Conservation (phyloP, 1,140 invertebrate species). For the Drosophila jambulina region DNA sequence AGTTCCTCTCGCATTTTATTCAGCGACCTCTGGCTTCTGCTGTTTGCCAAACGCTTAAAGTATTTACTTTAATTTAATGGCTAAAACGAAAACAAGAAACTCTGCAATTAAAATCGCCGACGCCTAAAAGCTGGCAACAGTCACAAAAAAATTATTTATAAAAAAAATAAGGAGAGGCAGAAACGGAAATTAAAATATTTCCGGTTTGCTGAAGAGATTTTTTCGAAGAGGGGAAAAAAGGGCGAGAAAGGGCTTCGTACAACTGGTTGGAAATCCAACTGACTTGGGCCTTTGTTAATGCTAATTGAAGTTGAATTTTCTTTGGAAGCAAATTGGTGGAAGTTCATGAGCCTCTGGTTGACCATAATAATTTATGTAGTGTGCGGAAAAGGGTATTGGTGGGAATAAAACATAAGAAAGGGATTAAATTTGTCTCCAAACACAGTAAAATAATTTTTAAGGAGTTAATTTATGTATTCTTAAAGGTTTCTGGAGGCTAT, state of each 20-base stretch:
- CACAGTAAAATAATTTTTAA: neutral
- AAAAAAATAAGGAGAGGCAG: constrained; percentile 37
- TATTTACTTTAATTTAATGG: constrained; percentile 78
- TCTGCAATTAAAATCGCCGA: constrained; percentile 65
- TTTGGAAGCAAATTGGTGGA: constrained; percentile 31
- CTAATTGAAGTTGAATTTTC: constrained; percentile 54
- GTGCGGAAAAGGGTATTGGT: constrained; percentile 1
- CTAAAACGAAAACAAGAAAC: constrained; percentile 47
- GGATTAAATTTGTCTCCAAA: neutral
- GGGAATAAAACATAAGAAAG: no score
- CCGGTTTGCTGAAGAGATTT: constrained; percentile 65
- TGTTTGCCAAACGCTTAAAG: constrained; percentile 72
- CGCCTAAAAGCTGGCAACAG: constrained; percentile 62
- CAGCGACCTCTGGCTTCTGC: constrained; percentile 43
- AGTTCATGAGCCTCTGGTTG: constrained; percentile 14
- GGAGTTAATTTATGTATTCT: neutral
- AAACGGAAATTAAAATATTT: constrained; percentile 81
- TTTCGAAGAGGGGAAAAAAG: neutral
- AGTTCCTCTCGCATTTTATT: constrained; percentile 48
- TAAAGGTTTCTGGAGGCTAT: neutral
- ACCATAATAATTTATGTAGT: constrained; percentile 44
- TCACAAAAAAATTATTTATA: neutral
- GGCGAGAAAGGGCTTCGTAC: neutral
- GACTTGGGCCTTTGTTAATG: constrained; percentile 50
- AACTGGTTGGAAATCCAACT: constrained; percentile 3